Percentiles rank a stretch among this genome's conserved stretches.
These are phyloP conservation scores for Tichodroma muraria DNA, from an alignment of 2,113 vertebrate species.

Conservation along the genomic window DNA sequence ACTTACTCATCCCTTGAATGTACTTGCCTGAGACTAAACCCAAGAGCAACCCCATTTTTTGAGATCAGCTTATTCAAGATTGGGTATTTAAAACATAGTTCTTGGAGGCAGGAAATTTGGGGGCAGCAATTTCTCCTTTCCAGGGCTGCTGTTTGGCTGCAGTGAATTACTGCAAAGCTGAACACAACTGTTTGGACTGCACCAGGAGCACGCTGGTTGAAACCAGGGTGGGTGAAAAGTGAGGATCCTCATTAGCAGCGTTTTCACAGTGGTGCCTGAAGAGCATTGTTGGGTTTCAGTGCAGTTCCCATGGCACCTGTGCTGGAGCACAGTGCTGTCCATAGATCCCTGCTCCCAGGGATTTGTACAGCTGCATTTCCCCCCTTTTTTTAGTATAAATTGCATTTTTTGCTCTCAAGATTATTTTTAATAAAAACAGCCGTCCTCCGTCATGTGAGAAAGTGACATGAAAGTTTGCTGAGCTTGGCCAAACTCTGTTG, in stretches of 20 bases:
- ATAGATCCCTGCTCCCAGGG: background rate
- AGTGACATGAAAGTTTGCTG: background rate
- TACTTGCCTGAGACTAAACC: background rate
- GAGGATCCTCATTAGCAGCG: background rate
- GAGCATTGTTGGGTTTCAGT: background rate
- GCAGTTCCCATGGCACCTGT: fast-evolving
- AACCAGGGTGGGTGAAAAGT: background rate
- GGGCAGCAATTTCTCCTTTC: background rate
- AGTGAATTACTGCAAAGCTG: background rate
- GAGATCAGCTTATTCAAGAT: background rate
- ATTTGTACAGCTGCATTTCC: background rate
- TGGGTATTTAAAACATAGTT: background rate
- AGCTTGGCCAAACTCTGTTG: background rate
- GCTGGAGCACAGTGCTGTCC: background rate
- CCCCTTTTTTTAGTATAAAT: background rate
- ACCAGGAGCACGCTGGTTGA: fast-evolving
- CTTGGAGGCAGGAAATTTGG: background rate
- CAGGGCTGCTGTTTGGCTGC: background rate
- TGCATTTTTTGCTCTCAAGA: background rate
- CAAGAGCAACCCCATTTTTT: background rate
- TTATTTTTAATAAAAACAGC: background rate
- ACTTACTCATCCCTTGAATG: background rate
- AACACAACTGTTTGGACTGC: fast-evolving
- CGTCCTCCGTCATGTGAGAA: background rate
- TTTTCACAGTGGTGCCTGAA: background rate